phyloP scores from a whole-genome alignment of 2,797 vertebrate species.

The Varecia variegata region DNA sequence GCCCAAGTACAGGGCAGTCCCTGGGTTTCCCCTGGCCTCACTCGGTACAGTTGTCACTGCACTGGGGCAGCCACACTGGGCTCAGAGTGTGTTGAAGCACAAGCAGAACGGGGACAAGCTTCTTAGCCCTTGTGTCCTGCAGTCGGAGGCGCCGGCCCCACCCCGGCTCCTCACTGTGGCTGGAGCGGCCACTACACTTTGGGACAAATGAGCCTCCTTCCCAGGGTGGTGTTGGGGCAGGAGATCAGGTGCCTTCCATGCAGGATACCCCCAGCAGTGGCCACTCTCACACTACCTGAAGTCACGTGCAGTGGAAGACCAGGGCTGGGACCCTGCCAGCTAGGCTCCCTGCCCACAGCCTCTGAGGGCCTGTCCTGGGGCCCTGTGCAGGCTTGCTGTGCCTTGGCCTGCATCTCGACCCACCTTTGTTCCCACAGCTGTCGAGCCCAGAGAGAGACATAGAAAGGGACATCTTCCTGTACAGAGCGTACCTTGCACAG shows the following conservation, averaged over 20 bases:
- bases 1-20: rapidly evolving
- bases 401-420: not conserved
- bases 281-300: not conserved
- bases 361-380: not conserved
- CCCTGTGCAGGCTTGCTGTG: not conserved
- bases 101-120: not conserved
- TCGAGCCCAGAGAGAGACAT: slow-evolving; percentile 90
- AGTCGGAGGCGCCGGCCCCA: not conserved
- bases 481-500: slow-evolving; percentile 96
- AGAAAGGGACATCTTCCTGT: slow-evolving; percentile 95
- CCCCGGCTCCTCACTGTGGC: not conserved
- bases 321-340: not conserved
- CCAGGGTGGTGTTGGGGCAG: rapidly evolving
- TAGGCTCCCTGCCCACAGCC: too few species aligned
- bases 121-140: rapidly evolving
- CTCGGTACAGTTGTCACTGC: not conserved
- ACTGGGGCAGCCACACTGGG: not conserved
- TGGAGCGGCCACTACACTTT: not conserved
- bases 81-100: not conserved
- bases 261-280: not conserved
- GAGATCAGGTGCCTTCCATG: not conserved
- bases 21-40: not conserved
- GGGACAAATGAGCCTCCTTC: not conserved
- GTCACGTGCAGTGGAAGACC: not conserved
- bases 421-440: slow-evolving; percentile 80